Evolutionary conservation across 1,140 invertebrate genomes (phyloP).

Genomic region (Uloborus diversus): DNA sequence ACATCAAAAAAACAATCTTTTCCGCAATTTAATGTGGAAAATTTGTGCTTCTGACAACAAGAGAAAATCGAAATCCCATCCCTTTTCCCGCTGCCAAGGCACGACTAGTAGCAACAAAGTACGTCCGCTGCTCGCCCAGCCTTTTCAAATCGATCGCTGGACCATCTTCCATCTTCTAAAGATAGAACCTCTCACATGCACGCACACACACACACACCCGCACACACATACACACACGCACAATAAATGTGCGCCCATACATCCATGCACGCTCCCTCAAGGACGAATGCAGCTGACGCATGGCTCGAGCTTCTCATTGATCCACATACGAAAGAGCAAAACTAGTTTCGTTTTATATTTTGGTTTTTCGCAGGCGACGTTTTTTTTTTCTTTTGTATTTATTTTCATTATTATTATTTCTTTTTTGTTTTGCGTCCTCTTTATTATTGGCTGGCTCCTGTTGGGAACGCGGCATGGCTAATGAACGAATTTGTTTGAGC

Average conservation of each 20-base stretch:
- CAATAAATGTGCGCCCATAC: too few species aligned
- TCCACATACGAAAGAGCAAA: conserved; percentile 19
- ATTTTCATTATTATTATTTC: too few species aligned
- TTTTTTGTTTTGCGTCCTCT: background rate
- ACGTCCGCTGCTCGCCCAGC: background rate
- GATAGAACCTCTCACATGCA: conserved; percentile 29
- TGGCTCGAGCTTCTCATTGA: conserved; percentile 33
- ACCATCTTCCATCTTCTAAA: conserved; percentile 37
- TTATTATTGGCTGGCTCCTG: conserved; percentile 40
- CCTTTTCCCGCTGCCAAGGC: background rate
- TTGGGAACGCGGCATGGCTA: conserved; percentile 30
- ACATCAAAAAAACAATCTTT: too few species aligned
- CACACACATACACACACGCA: background rate
- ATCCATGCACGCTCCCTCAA: conserved; percentile 40
- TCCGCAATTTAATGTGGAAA: too few species aligned
- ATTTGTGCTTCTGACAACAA: too few species aligned
- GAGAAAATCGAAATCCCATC: too few species aligned
- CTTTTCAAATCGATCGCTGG: conserved; percentile 26
- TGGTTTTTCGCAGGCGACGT: too few species aligned
- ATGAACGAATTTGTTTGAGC: conserved; percentile 31
- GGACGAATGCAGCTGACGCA: conserved; percentile 52
- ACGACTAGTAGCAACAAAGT: background rate
- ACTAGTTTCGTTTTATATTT: background rate
- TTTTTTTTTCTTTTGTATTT: too few species aligned
- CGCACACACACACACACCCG: conserved; percentile 13